Evolutionary conservation across 2,113 vertebrate species (phyloP).

Genomic region (Sander vitreus): DNA sequence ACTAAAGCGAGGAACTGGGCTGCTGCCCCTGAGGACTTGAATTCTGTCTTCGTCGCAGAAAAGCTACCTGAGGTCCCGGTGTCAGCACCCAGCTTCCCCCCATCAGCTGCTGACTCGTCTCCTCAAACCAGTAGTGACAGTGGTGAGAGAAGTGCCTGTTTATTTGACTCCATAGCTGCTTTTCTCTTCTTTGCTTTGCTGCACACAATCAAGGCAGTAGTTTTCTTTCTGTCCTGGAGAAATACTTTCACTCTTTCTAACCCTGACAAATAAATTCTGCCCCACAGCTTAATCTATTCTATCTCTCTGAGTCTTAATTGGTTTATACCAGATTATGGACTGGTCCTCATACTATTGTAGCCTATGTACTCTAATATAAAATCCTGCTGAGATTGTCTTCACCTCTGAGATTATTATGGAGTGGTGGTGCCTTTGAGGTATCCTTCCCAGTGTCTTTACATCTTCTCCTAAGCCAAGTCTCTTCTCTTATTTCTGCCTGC

Average conservation of each 20-base stretch:
- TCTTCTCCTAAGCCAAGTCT: slow-evolving; percentile 20
- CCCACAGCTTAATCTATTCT: slow-evolving; percentile 13
- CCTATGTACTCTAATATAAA: slow-evolving; percentile 14
- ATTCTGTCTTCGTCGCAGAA: slow-evolving; percentile 83
- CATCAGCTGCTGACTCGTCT: slow-evolving; percentile 82
- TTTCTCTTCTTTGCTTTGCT: slow-evolving; percentile 52
- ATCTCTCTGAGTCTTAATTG: slow-evolving; percentile 39
- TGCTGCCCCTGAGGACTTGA: slow-evolving; percentile 83
- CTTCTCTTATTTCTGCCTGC: slow-evolving; percentile 32
- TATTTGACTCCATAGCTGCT: slow-evolving; percentile 48
- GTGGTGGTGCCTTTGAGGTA: slow-evolving; percentile 1
- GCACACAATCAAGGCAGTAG: slow-evolving; percentile 23
- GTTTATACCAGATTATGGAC: slow-evolving; percentile 19
- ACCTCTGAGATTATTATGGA: slow-evolving; percentile 2
- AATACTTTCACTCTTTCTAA: slow-evolving; percentile 53
- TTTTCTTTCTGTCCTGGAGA: slow-evolving; percentile 39
- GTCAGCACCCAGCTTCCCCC: slow-evolving; percentile 62
- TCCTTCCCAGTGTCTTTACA: slow-evolving; percentile 34
- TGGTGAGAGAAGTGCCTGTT: slow-evolving; percentile 88
- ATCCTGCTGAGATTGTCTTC: slow-evolving; percentile 39
- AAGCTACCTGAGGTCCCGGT: slow-evolving; percentile 63
- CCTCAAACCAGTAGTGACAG: slow-evolving; percentile 84
- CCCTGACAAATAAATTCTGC: slow-evolving; percentile 12
- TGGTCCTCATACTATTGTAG: neutral
- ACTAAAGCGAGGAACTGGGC: slow-evolving; percentile 86